A percentile compares a stretch with the other conserved stretches of the same genome.
Conservation (phyloP, 2,888 invertebrate genomes). For the Maniola hyperantus region DNA sequence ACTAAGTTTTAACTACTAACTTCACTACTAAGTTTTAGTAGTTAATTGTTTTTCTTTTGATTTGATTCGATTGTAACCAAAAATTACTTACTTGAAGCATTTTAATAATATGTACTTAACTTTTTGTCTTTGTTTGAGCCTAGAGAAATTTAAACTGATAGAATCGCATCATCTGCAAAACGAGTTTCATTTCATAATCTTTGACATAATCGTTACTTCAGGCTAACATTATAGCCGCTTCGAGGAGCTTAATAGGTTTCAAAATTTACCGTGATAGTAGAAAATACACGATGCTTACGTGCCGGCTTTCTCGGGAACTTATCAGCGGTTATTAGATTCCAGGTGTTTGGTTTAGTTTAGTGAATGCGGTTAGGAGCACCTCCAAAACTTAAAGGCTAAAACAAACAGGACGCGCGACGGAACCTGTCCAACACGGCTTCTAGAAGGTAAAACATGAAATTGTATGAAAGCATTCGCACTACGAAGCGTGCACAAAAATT, state of each 20-base stretch:
- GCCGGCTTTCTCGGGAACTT: slow-evolving; percentile 67
- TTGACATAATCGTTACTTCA: slow-evolving; percentile 78
- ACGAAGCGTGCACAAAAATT: no score
- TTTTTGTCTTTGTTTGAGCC: neutral
- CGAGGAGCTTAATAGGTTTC: slow-evolving; percentile 81
- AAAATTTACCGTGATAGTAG: slow-evolving; percentile 80
- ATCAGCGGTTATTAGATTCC: slow-evolving; percentile 69
- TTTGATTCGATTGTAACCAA: no score
- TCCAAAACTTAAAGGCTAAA: slow-evolving; percentile 18
- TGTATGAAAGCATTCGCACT: no score
- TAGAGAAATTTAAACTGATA: neutral
- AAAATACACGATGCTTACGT: slow-evolving; percentile 79
- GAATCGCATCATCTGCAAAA: slow-evolving; percentile 24
- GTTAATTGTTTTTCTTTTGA: no score
- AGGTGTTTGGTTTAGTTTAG: slow-evolving; percentile 67
- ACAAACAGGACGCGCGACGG: no score
- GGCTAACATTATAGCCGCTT: slow-evolving; percentile 81
- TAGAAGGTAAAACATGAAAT: no score
- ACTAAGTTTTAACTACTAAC: no score
- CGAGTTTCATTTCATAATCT: slow-evolving; percentile 53
- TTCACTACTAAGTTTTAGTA: no score
- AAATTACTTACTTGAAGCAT: no score
- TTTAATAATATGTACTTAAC: no score
- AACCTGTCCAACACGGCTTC: no score
- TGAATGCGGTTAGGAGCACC: slow-evolving; percentile 39